These are phyloP conservation scores for Oxytorus armatus DNA, from an alignment of 2,888 invertebrate genomes.

Conservation along the genomic window DNA sequence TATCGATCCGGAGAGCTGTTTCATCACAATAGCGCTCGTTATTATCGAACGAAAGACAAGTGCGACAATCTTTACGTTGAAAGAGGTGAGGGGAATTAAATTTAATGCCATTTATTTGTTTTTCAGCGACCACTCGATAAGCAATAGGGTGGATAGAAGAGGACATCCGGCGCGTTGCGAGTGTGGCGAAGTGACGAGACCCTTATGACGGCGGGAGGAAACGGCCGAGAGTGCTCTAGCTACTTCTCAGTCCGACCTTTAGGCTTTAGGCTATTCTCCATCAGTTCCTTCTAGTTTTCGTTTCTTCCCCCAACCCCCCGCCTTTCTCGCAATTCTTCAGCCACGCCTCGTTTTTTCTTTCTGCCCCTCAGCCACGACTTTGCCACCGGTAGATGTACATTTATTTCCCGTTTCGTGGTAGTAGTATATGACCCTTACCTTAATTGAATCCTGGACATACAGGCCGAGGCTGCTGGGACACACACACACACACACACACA, in stretches of 20 bases:
- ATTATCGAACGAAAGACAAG: no score
- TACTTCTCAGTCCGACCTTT: slow-evolving; percentile 82
- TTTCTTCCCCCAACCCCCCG: slow-evolving; percentile 17
- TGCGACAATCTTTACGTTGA: no score
- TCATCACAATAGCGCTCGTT: no score
- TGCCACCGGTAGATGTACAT: slow-evolving; percentile 6
- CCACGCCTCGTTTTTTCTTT: neutral
- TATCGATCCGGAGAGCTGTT: no score
- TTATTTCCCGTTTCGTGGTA: slow-evolving; percentile 15
- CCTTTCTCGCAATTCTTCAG: neutral
- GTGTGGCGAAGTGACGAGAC: slow-evolving; percentile 82
- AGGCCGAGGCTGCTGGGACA: slow-evolving; percentile 53
- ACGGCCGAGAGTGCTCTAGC: slow-evolving; percentile 83
- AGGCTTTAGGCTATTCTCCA: slow-evolving; percentile 68
- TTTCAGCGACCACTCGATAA: slow-evolving; percentile 90
- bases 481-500: slow-evolving; percentile 6
- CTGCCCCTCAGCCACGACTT: neutral
- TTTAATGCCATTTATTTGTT: slow-evolving; percentile 36
- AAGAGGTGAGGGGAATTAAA: no score
- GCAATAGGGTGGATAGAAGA: slow-evolving; percentile 88
- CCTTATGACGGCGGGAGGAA: slow-evolving; percentile 84
- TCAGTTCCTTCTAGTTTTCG: slow-evolving; percentile 34
- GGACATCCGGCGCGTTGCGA: slow-evolving; percentile 80
- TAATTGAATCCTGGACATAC: slow-evolving; percentile 66
- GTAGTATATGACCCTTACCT: slow-evolving; percentile 60